Conservation (phyloP, 2,797 vertebrate genomes). For the Oreonectes daqikongensis region DNA sequence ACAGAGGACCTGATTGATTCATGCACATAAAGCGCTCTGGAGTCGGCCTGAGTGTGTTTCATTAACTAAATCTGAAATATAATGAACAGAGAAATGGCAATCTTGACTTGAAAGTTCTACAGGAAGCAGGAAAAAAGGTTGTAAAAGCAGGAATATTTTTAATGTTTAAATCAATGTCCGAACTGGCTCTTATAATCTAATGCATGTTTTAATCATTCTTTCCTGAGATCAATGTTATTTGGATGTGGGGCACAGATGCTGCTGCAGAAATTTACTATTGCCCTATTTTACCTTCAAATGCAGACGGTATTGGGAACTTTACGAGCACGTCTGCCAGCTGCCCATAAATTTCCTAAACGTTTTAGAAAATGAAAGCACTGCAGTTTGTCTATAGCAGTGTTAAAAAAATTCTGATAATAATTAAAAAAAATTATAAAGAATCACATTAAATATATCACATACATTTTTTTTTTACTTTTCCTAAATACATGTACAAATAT, state of each 20-base stretch:
- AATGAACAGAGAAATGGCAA: constrained; percentile 64
- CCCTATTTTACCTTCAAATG: constrained; percentile 77
- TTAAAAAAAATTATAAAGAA: too few species aligned
- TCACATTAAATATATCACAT: too few species aligned
- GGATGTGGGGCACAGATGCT: constrained; percentile 84
- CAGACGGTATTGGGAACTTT: constrained; percentile 81
- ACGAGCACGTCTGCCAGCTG: constrained; percentile 79
- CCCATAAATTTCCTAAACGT: constrained; percentile 79
- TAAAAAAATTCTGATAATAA: too few species aligned
- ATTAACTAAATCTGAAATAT: constrained; percentile 69
- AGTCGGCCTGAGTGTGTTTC: constrained; percentile 62
- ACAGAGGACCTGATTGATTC: constrained; percentile 80
- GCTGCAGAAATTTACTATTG: constrained; percentile 89
- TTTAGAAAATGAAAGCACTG: constrained; percentile 12
- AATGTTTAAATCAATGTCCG: constrained; percentile 89
- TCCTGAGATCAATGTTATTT: constrained; percentile 90
- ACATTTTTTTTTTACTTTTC: too few species aligned
- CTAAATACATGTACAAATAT: too few species aligned
- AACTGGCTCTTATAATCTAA: constrained; percentile 89
- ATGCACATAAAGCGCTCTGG: constrained; percentile 61
- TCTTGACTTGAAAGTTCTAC: constrained; percentile 37
- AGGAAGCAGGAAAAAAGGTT: constrained; percentile 30
- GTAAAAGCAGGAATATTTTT: constrained; percentile 63
- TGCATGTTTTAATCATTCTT: constrained; percentile 92
- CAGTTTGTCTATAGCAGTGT: too few species aligned